Evolutionary conservation across 1,140 invertebrate genomes (phyloP), one percentile per base, ranked within the genome.

Genomic region (Nephila pilipes): DNA sequence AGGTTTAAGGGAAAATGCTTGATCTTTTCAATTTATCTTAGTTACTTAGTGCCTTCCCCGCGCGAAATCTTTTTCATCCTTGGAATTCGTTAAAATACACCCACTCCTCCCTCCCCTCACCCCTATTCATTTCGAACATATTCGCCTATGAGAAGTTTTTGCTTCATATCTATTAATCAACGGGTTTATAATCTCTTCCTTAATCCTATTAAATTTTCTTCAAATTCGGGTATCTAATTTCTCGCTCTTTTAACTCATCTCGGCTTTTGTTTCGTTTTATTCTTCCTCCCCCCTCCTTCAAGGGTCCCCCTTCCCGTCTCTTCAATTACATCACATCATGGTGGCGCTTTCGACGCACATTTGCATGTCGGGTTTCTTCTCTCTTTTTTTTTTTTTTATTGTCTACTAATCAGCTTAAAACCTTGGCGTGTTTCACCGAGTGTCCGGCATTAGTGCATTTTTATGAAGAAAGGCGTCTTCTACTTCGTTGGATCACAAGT

Each of bases 131-230:
- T 89, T 89, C 38, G 29, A 63, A 79, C 87, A 89, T 79, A 65
- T 32, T 85, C 46, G 38, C 65, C 87, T 75, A 58, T 85, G 55
- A 58, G 55, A 89, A 75, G 69, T 90, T 90, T 90, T 90, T 90
- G 55, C 89, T 75, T 81, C 55, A 54, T 90, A 80, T 90, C 89
- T 90, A 90, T 90, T 90, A 90, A 90, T 90, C 89, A 90, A 90
- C 89, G 89, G 89, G 69, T 90, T 90, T 90, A 81, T 79, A 81
- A 90, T 89, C 69, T 90, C 89, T 81, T 81, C 54, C 89, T 90
- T 90, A 81, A 90, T 90, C 89, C 89, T 90, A 90, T 90, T 90
- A 90, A 90, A 90, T 90, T 90, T 90, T 90, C 89, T 90, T 90
- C 89, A 55, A 90, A 90, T 90, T 90, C 89, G 63, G 63, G 88